Percentiles rank a stretch among this genome's conserved stretches.
phyloP scores from a whole-genome alignment of 2,888 invertebrate genomes.

The Caenorhabditis virilis region DNA sequence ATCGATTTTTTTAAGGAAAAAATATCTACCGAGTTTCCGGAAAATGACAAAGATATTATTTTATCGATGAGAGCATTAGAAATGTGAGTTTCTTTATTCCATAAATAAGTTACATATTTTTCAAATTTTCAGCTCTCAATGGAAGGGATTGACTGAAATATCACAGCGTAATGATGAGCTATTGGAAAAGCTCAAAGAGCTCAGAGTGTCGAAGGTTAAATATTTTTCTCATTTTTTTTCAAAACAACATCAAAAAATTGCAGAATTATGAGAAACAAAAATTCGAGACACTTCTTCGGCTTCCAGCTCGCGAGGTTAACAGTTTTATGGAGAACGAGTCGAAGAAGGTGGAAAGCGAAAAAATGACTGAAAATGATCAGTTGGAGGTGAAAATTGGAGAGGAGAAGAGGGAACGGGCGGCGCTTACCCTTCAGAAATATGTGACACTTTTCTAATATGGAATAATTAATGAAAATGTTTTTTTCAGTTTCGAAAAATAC shows the following conservation, averaged over 20 bases:
- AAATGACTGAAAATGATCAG: constrained; percentile 24
- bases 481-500: constrained; percentile 19
- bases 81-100: too few relatives aligned
- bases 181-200: constrained; percentile 23
- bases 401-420: constrained; percentile 20
- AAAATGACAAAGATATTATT: too few relatives aligned
- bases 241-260: not conserved
- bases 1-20: too few relatives aligned
- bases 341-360: constrained; percentile 20
- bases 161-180: constrained; percentile 6
- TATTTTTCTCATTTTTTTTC: too few relatives aligned
- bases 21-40: too few relatives aligned
- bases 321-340: constrained; percentile 23
- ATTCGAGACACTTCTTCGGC: constrained; percentile 13
- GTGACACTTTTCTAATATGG: constrained; percentile 2
- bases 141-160: constrained; percentile 1
- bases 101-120: too few relatives aligned
- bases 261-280: constrained; percentile 25
- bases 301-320: constrained; percentile 25
- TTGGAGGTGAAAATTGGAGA: constrained; percentile 6
- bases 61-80: too few relatives aligned
- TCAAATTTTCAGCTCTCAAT: not conserved
- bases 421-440: constrained; percentile 27
- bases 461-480: not conserved
- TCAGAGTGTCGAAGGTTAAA: constrained; percentile 22